Percentiles rank a stretch among this genome's conserved stretches.
Evolutionary conservation across 1,140 invertebrate genomes (phyloP).

Genomic region (Pomacea maculata): DNA sequence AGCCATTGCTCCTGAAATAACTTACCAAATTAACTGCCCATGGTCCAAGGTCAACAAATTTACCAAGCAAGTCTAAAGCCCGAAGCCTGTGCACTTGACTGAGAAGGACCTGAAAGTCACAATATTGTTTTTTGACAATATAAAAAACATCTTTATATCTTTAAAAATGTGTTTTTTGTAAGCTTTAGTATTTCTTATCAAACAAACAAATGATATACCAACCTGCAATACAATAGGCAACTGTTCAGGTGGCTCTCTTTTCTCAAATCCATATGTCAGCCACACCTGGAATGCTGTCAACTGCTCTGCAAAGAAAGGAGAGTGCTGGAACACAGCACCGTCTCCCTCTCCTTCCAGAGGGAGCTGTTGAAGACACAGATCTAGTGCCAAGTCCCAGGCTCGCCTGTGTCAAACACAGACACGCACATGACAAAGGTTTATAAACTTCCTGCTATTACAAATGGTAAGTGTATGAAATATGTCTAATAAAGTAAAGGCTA

Average conservation of each 20-base stretch:
- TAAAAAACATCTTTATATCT: too few species aligned
- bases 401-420: slow-evolving; percentile 76
- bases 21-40: slow-evolving; percentile 91
- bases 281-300: slow-evolving; percentile 97
- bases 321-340: slow-evolving; percentile 56
- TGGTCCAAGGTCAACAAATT: slow-evolving; percentile 94
- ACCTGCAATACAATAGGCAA: slow-evolving; percentile 96
- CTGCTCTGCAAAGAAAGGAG: slow-evolving; percentile 97
- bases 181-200: too few species aligned
- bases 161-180: neutral
- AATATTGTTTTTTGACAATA: neutral
- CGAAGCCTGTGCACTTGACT: slow-evolving; percentile 95
- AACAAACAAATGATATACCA: slow-evolving; percentile 16
- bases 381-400: slow-evolving; percentile 97
- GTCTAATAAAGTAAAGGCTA: too few species aligned
- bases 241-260: slow-evolving; percentile 89
- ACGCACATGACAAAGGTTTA: neutral
- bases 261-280: slow-evolving; percentile 84
- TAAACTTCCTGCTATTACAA: neutral
- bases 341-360: slow-evolving; percentile 72
- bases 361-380: slow-evolving; percentile 90
- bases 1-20: neutral
- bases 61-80: slow-evolving; percentile 92
- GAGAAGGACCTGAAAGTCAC: slow-evolving; percentile 78
- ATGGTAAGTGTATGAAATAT: neutral